Evolutionary conservation across 2,113 vertebrate species (phyloP), one percentile per base, ranked within the genome.

Genomic region (Lagenorhynchus albirostris): DNA sequence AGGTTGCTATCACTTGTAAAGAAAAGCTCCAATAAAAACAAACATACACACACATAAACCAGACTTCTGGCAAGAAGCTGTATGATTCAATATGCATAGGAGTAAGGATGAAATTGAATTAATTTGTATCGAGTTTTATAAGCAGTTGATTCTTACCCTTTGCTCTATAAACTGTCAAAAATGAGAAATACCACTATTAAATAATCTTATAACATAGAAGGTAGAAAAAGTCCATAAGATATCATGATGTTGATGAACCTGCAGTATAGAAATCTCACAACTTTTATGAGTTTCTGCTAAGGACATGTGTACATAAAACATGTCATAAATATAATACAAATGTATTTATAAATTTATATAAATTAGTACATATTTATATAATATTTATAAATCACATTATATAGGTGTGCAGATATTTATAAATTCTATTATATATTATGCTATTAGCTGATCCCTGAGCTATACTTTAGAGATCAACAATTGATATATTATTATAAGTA

Each of bases 241-340:
- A 31, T 18, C 29, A 17, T 31, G 4, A 68, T 84, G 60, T 68
- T 90, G n/a, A 71, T 76, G n/a, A 80, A 62, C 79, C 8, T 41
- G 2, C 4, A 85, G 8, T 33, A 36, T n/a, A 70, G 14, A 90
- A 62, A 50, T 23, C 21, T 85, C 23, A 81, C 15, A 82, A 67
- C n/a, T 90, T 95, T 70, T 86, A 67, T 94, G 17, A 3, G 25
- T 81, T 96, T 96, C 33, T 91, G 8, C 20, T 58, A 94, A 91
- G 21, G 44, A 38, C 67, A 8, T 87, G 1, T 44, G 4, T 21
- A 58, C 65, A 68, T 31, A 89, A 41, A 26, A 90, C 73, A 53
- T 63, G 9, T 25, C 70, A 36, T 21, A 82, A 81, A 38, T 36
- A 36, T 83, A 86, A 65, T 17, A 58, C 6, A 87, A 86, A 53